These are phyloP conservation scores for Embiotoca jacksoni DNA, from an alignment of 2,113 vertebrate genomes.

Conservation along the genomic window DNA sequence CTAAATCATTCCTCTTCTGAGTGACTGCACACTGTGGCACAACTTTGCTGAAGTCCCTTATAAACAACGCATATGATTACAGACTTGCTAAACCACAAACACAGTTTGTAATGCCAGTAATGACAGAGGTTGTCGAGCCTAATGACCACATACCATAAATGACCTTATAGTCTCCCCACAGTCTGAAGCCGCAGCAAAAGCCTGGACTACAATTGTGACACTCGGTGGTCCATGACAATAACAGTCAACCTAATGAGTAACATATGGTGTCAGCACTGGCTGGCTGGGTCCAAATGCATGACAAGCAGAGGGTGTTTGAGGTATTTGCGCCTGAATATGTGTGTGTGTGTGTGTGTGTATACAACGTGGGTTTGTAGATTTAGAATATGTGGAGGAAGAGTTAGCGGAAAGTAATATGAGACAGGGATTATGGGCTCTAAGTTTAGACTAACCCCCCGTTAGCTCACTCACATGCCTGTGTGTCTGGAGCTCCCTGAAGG, in stretches of 20 bases:
- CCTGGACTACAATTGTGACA: constrained; percentile 48
- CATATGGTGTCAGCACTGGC: constrained; percentile 56
- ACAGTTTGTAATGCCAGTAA: neutral
- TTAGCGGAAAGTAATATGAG: constrained; percentile 78
- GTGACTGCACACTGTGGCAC: neutral
- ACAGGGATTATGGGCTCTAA: constrained; percentile 72
- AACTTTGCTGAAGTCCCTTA: neutral
- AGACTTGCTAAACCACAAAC: constrained; percentile 9
- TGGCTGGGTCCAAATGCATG: constrained; percentile 22
- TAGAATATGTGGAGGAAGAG: constrained; percentile 49
- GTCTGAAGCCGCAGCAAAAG: constrained; percentile 48
- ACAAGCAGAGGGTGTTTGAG: constrained; percentile 15
- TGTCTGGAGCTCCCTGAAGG: constrained; percentile 66
- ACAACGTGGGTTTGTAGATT: constrained; percentile 35
- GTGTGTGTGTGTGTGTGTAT: constrained; percentile 8
- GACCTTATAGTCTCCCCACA: constrained; percentile 26
- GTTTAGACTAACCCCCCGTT: constrained; percentile 81
- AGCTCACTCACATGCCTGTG: constrained; percentile 67
- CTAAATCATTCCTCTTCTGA: constrained; percentile 7
- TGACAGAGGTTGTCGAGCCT: neutral
- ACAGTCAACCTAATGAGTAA: constrained; percentile 60
- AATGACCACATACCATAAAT: constrained; percentile 33
- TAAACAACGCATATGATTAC: constrained; percentile 12
- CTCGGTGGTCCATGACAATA: constrained; percentile 60
- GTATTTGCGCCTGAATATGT: constrained; percentile 19